Evolutionary conservation across 2,888 invertebrate species (phyloP).

Genomic region (Eupithecia tripunctaria): DNA sequence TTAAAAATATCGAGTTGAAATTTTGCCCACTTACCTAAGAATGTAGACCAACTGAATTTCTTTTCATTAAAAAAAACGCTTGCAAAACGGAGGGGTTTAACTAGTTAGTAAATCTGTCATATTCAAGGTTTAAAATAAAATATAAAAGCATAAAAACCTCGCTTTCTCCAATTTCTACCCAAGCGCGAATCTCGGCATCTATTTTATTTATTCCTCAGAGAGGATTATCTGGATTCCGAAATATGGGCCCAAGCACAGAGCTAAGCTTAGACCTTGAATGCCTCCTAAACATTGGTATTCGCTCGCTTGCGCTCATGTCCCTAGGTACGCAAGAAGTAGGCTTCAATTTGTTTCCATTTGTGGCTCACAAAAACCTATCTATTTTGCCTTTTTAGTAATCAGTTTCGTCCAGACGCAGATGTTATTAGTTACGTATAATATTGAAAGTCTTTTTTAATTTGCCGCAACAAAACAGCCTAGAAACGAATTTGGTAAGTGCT

Average conservation of each 20-base stretch:
- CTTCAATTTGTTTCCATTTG: not conserved
- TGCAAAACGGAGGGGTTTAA: not conserved
- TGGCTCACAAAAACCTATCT: not conserved
- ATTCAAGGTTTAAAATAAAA: not conserved
- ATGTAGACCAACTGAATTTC: no score
- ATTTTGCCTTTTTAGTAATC: slow-evolving; percentile 1
- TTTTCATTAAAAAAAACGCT: not conserved
- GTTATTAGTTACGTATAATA: not conserved
- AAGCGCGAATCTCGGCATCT: slow-evolving; percentile 24
- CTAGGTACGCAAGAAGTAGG: not conserved
- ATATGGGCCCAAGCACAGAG: slow-evolving; percentile 27
- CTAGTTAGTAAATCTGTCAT: not conserved
- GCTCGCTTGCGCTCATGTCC: slow-evolving; percentile 6
- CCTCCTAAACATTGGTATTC: slow-evolving; percentile 33
- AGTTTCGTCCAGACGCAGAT: not conserved
- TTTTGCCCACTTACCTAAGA: not conserved
- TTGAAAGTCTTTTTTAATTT: not conserved
- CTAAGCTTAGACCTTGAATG: slow-evolving; percentile 25
- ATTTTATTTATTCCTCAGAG: slow-evolving; percentile 32
- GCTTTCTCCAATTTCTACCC: not conserved
- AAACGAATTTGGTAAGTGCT: not conserved
- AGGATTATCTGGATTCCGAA: slow-evolving; percentile 18
- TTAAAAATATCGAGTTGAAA: not conserved
- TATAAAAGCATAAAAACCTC: not conserved
- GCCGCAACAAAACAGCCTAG: not conserved